Base-by-base conservation (phyloP, 2,113 vertebrate species). In the Leptocoma aspasia region DNA sequence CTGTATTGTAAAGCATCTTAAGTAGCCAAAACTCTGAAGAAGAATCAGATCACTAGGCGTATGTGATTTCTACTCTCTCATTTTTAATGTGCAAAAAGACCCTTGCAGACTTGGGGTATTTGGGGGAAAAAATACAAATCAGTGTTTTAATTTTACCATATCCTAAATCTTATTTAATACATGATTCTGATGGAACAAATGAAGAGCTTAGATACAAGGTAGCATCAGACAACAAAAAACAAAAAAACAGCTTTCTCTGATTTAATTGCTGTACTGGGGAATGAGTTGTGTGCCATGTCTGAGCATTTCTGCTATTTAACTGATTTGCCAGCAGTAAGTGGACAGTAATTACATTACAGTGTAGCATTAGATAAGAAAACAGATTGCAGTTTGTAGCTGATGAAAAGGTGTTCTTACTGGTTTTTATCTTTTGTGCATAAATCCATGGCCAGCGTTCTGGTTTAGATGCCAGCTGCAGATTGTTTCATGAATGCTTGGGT, bases 251-350 rank as follows among this genome's bases (percentile, higher is more conserved):
- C 10, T 80, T 64, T 64, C 39, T 65, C 31, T 56, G 61, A n/a
- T 33, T 39, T n/a, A 24, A 4, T 9, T 35, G 69, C 8, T 22
- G 0, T 0, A 0, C 15, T 11, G 37, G 10, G 12, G 23, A 9
- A 11, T 4, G 53, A 76, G 37, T 18, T 49, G 33, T 22, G 42
- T 18, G 30, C 33, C 11, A 0, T 1, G 6, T 17, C 15, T 47
- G 82, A 30, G 76, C 26, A 3, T 30, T 88, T 72, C 21, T 18
- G 26, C 12, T 27, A 0, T 50, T 31, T 10, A 8, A 30, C 13
- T 50, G 65, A 28, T 49, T 30, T 18, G 18, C 60, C 60, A 42
- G 20, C 47, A 11, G 1, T 33, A 28, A 47, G 42, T 0, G 5
- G 61, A 23, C 4, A 8, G 33, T 52, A 68, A 33, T 64, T 15